Conservation (phyloP, 2,113 vertebrate species). For the Motacilla tschutschensis region DNA sequence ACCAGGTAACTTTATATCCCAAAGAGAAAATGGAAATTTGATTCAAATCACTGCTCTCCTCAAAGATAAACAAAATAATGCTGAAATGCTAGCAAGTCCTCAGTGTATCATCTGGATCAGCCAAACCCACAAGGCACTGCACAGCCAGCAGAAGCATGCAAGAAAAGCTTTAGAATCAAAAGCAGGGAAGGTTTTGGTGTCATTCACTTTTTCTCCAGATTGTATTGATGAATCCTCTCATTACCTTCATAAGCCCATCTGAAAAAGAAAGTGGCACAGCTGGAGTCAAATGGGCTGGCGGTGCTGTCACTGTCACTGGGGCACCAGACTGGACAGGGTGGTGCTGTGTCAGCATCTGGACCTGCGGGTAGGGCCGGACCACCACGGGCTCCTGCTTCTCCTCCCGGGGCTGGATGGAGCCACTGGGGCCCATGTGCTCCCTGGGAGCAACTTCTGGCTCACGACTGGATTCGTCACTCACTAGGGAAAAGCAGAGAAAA, state of each 20-base stretch:
- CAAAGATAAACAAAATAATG: neutral
- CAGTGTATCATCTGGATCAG: neutral
- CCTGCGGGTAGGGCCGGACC: slow-evolving; percentile 93
- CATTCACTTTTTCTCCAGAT: neutral
- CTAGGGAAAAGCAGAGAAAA: neutral
- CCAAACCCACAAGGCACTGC: neutral
- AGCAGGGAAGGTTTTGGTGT: neutral
- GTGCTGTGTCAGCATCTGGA: slow-evolving; percentile 83
- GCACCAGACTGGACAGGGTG: slow-evolving; percentile 84
- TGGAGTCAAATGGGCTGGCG: slow-evolving; percentile 85
- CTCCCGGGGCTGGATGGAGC: slow-evolving; percentile 82
- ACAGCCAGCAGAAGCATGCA: neutral
- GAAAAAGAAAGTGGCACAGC: slow-evolving; percentile 86
- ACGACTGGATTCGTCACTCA: slow-evolving; percentile 77
- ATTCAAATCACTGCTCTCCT: neutral
- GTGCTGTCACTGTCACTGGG: slow-evolving; percentile 82
- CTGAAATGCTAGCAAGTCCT: neutral
- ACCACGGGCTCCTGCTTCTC: slow-evolving; percentile 96
- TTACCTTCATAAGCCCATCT: slow-evolving; percentile 94
- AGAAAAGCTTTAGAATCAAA: neutral
- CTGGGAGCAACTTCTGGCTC: slow-evolving; percentile 84
- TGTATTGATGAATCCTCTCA: neutral
- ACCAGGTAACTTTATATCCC: neutral
- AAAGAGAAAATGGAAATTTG: neutral
- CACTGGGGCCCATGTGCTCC: slow-evolving; percentile 75